These are phyloP conservation scores for Neria commutata DNA, from an alignment of 2,888 invertebrate genomes.

Conservation along the genomic window DNA sequence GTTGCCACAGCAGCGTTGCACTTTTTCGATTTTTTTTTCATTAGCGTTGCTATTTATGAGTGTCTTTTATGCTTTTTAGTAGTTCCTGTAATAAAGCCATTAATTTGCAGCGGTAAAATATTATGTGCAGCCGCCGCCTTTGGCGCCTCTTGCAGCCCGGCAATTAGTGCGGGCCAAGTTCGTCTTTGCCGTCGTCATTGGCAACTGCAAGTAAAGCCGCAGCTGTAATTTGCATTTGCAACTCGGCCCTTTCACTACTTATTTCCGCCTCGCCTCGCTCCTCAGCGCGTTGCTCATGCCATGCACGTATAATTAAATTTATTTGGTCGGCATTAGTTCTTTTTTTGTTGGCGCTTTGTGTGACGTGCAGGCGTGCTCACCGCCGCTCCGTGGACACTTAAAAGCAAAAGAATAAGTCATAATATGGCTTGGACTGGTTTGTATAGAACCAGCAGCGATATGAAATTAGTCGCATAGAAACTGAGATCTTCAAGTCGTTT, in stretches of 20 bases:
- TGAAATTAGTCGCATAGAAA: no score
- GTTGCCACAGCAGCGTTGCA: background rate
- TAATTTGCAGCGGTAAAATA: background rate
- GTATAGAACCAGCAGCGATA: no score
- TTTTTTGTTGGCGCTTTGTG: background rate
- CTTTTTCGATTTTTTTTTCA: background rate
- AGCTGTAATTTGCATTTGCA: slow-evolving; percentile 5
- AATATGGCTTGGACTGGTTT: no score
- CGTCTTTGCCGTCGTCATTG: background rate
- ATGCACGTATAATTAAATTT: slow-evolving; percentile 16
- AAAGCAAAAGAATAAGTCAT: no score
- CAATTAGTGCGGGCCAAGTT: background rate
- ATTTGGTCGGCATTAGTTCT: slow-evolving; percentile 6
- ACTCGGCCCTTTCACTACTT: background rate
- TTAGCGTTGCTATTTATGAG: background rate
- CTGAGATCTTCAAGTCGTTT: no score
- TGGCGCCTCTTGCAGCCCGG: background rate
- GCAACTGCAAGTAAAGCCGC: slow-evolving; percentile 4
- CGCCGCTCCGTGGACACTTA: no score
- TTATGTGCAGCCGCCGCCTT: no score
- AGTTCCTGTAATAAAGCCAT: background rate
- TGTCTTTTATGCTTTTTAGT: background rate
- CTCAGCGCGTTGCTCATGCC: background rate
- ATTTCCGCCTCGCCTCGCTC: background rate
- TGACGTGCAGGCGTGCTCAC: background rate